Base-by-base conservation (phyloP, 92 coral and sea anemone species). In the Parazoanthus swiftii region DNA sequence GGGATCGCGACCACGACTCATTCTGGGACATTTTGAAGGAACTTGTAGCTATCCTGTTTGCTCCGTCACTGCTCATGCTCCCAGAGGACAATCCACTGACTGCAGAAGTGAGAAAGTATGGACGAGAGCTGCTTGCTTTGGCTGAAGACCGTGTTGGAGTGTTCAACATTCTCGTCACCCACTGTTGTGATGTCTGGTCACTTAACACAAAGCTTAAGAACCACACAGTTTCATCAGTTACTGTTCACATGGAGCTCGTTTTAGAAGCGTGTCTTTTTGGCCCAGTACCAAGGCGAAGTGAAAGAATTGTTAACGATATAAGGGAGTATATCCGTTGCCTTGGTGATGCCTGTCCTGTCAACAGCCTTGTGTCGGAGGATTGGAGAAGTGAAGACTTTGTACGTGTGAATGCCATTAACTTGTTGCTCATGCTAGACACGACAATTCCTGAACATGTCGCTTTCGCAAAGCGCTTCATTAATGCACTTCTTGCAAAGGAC, bases 61-160 rank as follows among this genome's bases (percentile, higher is more conserved):
- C 93, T 25, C 94, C 97, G 14, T 88, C 89, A 38, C 83, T 95
- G 91, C 91, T 97, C 72, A 87, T 81, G 84, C 97, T 95, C 74
- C 87, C 94, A 42, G 92, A 89, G 25, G 94, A 89, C 46, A 92
- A 95, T 87, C 92, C 88, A 39, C 88, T 95, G 87, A 91, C 93
- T 56, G 71, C 72, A 54, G 85, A 86, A 63, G 91, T 97, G 46
- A 88, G 88, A 36, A 89, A 74, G 39, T 91, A 88, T 84, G 89
- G 98, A 88, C 82, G 78, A 54, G 92, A 91, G 72, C 54, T 97
- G 90, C 73, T 91, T 77, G 33, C 37, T 11, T 81, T 96, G 35
- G 98, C 95, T 13, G 93, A 94, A 71, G 93, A 70, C 29, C 97
- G 98, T 48, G 88, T 94, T 26, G 99, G 99, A n/a, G 74, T 97